phyloP scores from a whole-genome alignment of 1,140 invertebrate genomes.

The Oscheius sp. region DNA sequence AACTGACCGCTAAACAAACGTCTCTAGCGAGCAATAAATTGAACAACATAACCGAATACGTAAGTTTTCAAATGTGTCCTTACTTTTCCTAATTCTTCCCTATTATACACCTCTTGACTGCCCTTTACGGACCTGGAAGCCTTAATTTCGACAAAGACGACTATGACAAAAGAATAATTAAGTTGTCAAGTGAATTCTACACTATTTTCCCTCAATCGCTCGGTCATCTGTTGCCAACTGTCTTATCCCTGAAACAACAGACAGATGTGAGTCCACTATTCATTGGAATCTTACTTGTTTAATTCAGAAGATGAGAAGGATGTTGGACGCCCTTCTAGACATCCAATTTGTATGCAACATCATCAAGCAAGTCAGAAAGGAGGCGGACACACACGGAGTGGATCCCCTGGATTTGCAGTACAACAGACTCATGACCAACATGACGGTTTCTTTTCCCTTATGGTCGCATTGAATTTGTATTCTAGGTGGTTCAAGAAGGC shows the following conservation, averaged over 20 bases:
- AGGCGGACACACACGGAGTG: slow-evolving; percentile 52
- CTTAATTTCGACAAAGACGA: too few relatives aligned
- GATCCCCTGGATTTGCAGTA: slow-evolving; percentile 83
- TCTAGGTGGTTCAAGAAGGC: slow-evolving; percentile 64
- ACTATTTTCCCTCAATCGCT: slow-evolving; percentile 91
- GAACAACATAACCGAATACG: too few relatives aligned
- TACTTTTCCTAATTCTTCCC: too few relatives aligned
- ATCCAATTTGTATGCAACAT: slow-evolving; percentile 90
- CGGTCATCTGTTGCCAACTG: slow-evolving; percentile 74
- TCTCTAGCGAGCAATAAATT: too few relatives aligned
- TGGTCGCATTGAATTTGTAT: too few relatives aligned
- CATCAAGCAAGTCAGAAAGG: slow-evolving; percentile 66
- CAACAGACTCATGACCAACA: slow-evolving; percentile 78
- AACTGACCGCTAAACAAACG: too few relatives aligned
- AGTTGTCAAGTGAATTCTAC: slow-evolving; percentile 85
- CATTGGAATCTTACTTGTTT: slow-evolving; percentile 29
- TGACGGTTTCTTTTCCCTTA: too few relatives aligned
- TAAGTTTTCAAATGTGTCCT: too few relatives aligned
- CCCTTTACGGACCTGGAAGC: too few relatives aligned
- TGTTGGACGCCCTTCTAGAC: slow-evolving; percentile 86
- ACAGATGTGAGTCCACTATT: not conserved
- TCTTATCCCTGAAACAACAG: slow-evolving; percentile 71
- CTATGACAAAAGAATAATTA: slow-evolving; percentile 69
- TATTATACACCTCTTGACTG: too few relatives aligned
- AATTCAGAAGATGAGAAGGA: slow-evolving; percentile 82